A percentile compares a stretch with the other conserved stretches of the same genome.
These are phyloP conservation scores for Tiliacea aurago DNA, from an alignment of 2,888 invertebrate genomes.

Conservation along the genomic window DNA sequence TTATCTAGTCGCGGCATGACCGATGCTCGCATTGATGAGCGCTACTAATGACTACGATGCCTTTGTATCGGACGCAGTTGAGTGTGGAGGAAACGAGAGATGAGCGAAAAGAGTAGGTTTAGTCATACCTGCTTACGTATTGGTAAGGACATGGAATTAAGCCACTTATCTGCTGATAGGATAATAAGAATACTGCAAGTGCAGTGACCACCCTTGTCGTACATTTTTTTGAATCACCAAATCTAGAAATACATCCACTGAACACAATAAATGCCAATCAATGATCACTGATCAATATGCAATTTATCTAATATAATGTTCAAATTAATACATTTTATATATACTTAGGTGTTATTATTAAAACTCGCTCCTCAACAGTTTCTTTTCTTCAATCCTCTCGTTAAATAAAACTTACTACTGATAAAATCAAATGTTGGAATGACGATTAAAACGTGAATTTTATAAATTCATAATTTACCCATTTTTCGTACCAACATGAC, in stretches of 20 bases:
- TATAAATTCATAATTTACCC: slow-evolving; percentile 12
- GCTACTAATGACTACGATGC: slow-evolving; percentile 57
- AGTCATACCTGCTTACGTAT: neutral
- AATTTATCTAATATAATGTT: neutral
- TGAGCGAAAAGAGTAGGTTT: neutral
- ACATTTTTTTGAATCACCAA: neutral
- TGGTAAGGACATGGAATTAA: neutral
- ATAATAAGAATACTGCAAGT: neutral
- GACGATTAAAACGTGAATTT: slow-evolving; percentile 6
- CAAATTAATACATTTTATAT: neutral
- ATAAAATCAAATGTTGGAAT: slow-evolving; percentile 12
- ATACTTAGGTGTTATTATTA: neutral
- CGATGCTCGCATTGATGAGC: slow-evolving; percentile 63
- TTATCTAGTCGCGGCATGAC: slow-evolving; percentile 73
- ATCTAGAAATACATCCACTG: too few relatives aligned
- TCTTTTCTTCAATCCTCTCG: neutral
- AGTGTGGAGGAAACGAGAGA: slow-evolving; percentile 5
- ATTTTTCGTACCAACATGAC: slow-evolving; percentile 11
- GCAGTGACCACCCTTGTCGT: neutral
- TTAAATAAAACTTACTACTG: slow-evolving; percentile 1
- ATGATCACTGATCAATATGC: neutral
- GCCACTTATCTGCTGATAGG: neutral
- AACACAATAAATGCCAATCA: neutral
- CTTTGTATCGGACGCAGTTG: slow-evolving; percentile 32
- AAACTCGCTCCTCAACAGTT: neutral